These are phyloP conservation scores for Oeneis ivallda DNA, from an alignment of 2,888 invertebrate genomes.

Conservation along the genomic window DNA sequence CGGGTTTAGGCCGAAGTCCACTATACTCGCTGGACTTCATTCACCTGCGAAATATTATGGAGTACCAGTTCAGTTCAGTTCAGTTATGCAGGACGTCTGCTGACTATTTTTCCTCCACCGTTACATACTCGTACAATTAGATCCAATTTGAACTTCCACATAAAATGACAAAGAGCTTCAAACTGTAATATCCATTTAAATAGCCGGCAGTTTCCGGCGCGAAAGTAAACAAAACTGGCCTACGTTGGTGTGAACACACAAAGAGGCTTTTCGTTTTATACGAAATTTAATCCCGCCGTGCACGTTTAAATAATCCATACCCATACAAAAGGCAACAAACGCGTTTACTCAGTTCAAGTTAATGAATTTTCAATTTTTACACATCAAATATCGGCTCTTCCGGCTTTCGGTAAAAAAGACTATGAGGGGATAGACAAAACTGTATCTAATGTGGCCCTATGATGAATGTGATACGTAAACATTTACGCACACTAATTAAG, in stretches of 20 bases:
- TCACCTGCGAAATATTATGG: too few species aligned
- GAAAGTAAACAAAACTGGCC: slow-evolving; percentile 2
- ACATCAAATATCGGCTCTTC: neutral
- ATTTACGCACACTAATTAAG: too few species aligned
- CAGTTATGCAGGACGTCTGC: too few species aligned
- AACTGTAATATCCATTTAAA: slow-evolving; percentile 2
- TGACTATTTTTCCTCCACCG: too few species aligned
- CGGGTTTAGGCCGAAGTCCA: too few species aligned
- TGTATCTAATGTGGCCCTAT: too few species aligned
- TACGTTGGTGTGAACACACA: neutral
- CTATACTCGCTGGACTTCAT: too few species aligned
- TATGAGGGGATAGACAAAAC: too few species aligned
- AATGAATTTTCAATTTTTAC: neutral
- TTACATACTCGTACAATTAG: too few species aligned
- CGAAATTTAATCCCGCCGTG: slow-evolving; percentile 4
- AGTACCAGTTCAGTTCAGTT: too few species aligned
- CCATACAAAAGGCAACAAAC: neutral
- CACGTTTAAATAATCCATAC: slow-evolving; percentile 1
- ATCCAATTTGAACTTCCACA: neutral
- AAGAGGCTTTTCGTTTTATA: slow-evolving; percentile 8
- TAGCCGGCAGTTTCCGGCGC: neutral
- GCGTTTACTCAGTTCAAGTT: neutral
- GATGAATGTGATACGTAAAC: too few species aligned
- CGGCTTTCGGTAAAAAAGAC: too few species aligned
- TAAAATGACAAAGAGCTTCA: neutral